Evolutionary conservation across 2,888 invertebrate genomes (phyloP), one percentile per base, ranked within the genome.

Genomic region (Metalampra italica): DNA sequence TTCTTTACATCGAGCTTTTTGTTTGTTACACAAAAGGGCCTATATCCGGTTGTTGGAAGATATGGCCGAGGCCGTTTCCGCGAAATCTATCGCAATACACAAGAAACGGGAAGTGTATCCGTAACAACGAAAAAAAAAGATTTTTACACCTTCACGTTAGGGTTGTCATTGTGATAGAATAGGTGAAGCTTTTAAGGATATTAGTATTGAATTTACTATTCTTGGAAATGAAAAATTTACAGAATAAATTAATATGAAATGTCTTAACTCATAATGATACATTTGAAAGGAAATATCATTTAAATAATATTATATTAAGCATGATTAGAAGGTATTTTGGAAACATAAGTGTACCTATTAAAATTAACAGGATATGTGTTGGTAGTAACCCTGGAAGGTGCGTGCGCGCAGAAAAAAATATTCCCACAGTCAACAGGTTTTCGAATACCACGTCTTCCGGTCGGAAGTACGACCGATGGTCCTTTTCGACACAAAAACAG

Each of bases 91-190:
- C 76, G 80, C 78, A 78, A 80, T 69, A 78, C 74, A 84, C 74
- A 84, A 86, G 77, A 80, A 83, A 83, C 83, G 78, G 87, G 87
- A 87, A 86, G 85, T 81, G 75, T 86, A 78, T 79, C 85, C 88
- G 87, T 87, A 88, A 89, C 78, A 79, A 78, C 75, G 68, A 75
- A 79, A 84, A 81, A 79, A 78, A 62, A 51, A 62, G 51, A 64
- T 74, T 80, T 79, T 83, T 77, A 71, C 73, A 71, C 66, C 64
- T 75, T 50, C 50, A 51, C 55, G 54, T 53, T 61, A 78, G 78
- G 78, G 77, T 57, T 80, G 78, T 32, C 68, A 36, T 22, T 22
- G 22, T 22, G 47, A 48, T 46, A 51, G 39, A 47, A 36, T 36
- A 38, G 47, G 48, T 22, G 22, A 14, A 13, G 36, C 32, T 36